These are phyloP conservation scores for Poeciliopsis paucimaculata DNA, from an alignment of 2,797 vertebrate genomes.

Conservation along the genomic window DNA sequence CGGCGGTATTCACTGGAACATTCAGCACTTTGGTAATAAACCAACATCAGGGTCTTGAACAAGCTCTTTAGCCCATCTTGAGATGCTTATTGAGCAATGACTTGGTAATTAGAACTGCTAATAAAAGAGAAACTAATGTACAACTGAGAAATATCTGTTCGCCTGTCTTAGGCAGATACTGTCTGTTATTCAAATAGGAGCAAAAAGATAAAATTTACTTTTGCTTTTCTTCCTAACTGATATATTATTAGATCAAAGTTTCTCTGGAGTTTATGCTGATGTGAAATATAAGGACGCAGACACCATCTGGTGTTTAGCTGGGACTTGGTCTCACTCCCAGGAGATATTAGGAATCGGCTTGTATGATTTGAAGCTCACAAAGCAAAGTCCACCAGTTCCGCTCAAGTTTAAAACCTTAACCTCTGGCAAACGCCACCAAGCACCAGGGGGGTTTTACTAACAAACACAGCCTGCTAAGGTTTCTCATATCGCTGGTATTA, in stretches of 20 bases:
- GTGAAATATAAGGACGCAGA: slow-evolving; percentile 49
- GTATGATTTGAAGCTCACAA: slow-evolving; percentile 22
- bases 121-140: neutral
- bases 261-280: slow-evolving; percentile 64
- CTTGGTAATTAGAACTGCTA: neutral
- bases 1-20: neutral
- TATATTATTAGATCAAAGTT: slow-evolving; percentile 65
- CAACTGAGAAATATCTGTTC: slow-evolving; percentile 19
- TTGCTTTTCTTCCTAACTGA: slow-evolving; percentile 14
- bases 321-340: slow-evolving; percentile 44
- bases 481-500: neutral
- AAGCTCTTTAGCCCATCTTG: neutral
- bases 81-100: neutral
- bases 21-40: neutral
- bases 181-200: slow-evolving; percentile 53
- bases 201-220: slow-evolving; percentile 27
- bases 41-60: neutral
- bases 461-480: neutral
- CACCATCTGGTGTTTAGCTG: slow-evolving; percentile 38
- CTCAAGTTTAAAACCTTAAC: neutral
- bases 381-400: neutral
- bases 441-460: neutral
- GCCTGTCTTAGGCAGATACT: slow-evolving; percentile 43
- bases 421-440: neutral
- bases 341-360: slow-evolving; percentile 27